phyloP scores from a whole-genome alignment of 2,113 vertebrate genomes.

The Lycocorax pyrrhopterus region DNA sequence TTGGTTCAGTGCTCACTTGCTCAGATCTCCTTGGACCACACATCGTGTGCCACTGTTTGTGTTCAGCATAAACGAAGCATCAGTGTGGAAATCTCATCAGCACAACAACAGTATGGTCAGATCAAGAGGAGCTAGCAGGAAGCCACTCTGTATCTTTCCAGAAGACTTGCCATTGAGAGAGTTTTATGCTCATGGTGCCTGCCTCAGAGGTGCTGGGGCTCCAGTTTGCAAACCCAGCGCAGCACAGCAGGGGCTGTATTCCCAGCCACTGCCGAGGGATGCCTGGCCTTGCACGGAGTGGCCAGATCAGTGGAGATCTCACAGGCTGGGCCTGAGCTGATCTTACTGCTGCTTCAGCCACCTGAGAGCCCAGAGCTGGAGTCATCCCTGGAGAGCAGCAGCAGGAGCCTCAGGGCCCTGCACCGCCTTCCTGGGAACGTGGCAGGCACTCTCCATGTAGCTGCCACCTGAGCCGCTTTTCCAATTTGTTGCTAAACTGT shows the following conservation, averaged over 20 bases:
- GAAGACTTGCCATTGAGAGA: neutral
- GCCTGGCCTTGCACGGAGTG: rapidly evolving
- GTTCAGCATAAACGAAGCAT: neutral
- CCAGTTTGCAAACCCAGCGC: rapidly evolving
- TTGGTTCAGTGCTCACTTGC: slow-evolving; percentile 40
- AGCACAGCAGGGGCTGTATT: rapidly evolving
- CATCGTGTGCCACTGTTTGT: slow-evolving; percentile 58
- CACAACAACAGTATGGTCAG: neutral
- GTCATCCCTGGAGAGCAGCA: neutral
- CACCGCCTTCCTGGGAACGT: rapidly evolving
- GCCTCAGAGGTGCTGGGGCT: neutral
- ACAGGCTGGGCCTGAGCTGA: neutral
- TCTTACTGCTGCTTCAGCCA: neutral
- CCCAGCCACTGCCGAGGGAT: rapidly evolving
- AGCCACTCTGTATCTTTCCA: neutral
- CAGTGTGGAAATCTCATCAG: slow-evolving; percentile 31
- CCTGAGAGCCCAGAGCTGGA: neutral
- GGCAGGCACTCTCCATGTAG: neutral
- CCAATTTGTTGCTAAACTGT: neutral
- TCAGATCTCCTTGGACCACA: slow-evolving; percentile 64
- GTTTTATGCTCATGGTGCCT: neutral
- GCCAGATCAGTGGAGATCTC: neutral
- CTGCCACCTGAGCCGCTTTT: neutral
- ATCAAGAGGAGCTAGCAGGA: slow-evolving; percentile 49
- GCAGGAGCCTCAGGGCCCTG: rapidly evolving